Base-by-base conservation (phyloP, 2,888 invertebrate species). In the Dicyrtoma fusca region DNA sequence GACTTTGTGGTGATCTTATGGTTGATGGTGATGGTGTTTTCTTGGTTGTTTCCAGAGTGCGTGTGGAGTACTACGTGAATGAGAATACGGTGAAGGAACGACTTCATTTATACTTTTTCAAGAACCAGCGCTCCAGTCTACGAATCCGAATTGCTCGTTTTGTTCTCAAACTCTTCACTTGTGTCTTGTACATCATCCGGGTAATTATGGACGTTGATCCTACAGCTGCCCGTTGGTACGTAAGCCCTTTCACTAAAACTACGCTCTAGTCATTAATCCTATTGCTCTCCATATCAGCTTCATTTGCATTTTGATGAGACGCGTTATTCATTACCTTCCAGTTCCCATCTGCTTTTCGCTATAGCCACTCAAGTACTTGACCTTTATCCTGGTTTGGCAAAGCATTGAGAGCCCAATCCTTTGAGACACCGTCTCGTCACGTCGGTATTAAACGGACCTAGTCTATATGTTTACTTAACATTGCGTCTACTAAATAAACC, bases 11-110 rank as follows among this genome's bases (percentile, higher is more conserved):
- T 34, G 8, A 34, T 34, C 34, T 34, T 34, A 34, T 34, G 34
- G 3, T 34, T 34, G 34, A 34, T 34, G 34, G 3, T 34, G 34
- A 34, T 34, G 4, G 34, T 34, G 34, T 34, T 34, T 34, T 57
- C 13, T 57, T 57, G 25, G 14, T 17, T 61, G n/a, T 42, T 61
- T 53, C 53, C 91, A 98, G 97, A 89, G 97, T 98, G 82, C 94
- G 97, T 82, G 97, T 98, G 85, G 97, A 98, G 86, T 98, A 97
- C 86, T 98, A 97, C 87, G 97, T 97, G 83, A 97, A 97, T 87
- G 97, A 98, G 87, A 97, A 97, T 85, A 97, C 96, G 83, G 92
- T 97, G 87, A 97, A 97, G 88, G 95, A 97, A 88, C 90, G 97
- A 86, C 91, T 98, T 85, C 97, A 98, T 88, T 89, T 97, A 82